A percentile compares a stretch with the other conserved stretches of the same genome.
These are phyloP conservation scores for Amazona guildingii DNA, from an alignment of 2,113 vertebrate species.

Conservation along the genomic window DNA sequence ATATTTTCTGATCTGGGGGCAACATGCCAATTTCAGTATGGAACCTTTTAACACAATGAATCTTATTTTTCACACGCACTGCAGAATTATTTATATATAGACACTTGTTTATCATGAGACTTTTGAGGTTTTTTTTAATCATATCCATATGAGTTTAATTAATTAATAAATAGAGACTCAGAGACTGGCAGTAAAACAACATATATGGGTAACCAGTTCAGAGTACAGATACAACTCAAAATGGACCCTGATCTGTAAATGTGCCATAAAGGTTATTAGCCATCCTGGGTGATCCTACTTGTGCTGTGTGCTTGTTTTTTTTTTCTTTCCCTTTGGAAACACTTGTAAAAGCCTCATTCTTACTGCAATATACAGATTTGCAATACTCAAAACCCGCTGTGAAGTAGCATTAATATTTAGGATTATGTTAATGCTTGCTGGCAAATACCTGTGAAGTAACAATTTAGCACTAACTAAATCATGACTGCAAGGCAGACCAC, in stretches of 20 bases:
- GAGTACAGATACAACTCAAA: not conserved
- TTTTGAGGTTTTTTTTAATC: not conserved
- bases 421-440: not conserved
- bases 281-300: not conserved
- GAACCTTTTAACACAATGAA: not conserved
- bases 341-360: not conserved
- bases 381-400: not conserved
- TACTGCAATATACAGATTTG: not conserved
- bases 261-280: not conserved
- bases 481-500: not conserved
- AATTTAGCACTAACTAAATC: not conserved
- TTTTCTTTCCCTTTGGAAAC: not conserved
- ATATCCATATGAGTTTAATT: not conserved
- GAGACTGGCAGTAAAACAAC: not conserved
- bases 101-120: not conserved
- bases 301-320: not conserved
- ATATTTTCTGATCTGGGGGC: not conserved
- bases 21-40: not conserved
- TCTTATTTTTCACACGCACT: not conserved
- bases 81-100: not conserved
- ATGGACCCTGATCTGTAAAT: not conserved
- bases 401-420: not conserved
- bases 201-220: not conserved
- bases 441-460: not conserved
- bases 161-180: not conserved